Base-by-base conservation (phyloP, 2,888 invertebrate genomes). In the Mimas tiliae region DNA sequence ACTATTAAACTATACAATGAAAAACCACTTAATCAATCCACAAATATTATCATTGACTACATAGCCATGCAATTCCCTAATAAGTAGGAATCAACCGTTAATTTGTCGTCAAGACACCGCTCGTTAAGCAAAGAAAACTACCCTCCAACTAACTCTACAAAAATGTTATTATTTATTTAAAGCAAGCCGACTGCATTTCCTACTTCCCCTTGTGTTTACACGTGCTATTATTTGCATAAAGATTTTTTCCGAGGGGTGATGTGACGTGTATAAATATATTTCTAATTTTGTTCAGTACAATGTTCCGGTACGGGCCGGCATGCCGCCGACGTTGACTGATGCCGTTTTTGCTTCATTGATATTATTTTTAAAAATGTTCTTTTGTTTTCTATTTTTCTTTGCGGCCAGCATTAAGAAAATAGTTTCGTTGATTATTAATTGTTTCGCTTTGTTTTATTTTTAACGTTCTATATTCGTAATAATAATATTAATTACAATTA, bases 221-320 rank as follows among this genome's bases (percentile, higher is more conserved):
- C 87, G 90, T 91, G 90, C 86, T 88, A 82, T 89, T 93, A 93
- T 93, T 93, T 93, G 93, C 93, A 92, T 93, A 91, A 90, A 89
- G 85, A 80, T 86, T 89, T 90, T 89, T 90, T 85, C 86, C 76
- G 80, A 82, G 85, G 87, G 90, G 88, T 84, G 83, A 76, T 77
- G 80, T 84, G 86, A 86, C 81, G 86, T 85, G 83, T 90, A 91
- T 91, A 93, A 93, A 93, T 93, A 91, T 86, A 88, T 90, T 91
- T 93, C 93, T 93, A 92, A 93, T 91, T 93, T 88, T 83, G 91
- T 91, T 81, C 84, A 77, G 58, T 78, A 82, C 80, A 73, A 74
- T 74, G 81, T 91, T 91, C 91, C 92, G 88, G 89, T 88, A 82
- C 78, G 73, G 78, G 63, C 80, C 80, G 81, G 83, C 81, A 79